Evolutionary conservation across 1,140 invertebrate genomes (phyloP), one percentile per base, ranked within the genome.

Genomic region (Lepidostoma basale): DNA sequence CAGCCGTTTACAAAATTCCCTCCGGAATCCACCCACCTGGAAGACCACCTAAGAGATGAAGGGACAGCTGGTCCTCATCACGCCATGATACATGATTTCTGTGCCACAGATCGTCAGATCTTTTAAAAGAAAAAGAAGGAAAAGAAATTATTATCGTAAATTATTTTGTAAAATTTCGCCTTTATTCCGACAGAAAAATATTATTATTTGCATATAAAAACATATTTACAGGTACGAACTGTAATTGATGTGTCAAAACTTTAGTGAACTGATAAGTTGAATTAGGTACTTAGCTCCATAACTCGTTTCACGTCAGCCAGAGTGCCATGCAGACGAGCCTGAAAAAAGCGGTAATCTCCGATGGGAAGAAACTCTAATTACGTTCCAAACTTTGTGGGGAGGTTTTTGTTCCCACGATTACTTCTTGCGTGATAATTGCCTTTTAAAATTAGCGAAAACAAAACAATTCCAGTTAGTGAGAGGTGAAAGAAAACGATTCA

Each of bases 341-440:
- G 33, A 56, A 62, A 69, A 70, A 62, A 66, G 28, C 20, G 47
- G 26, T 62, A 70, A 70, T 67, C 63, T 70, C 26, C 54, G 60
- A 67, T 62, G 66, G 62, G 23, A 70, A 70, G 64, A 67, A 70
- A 67, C 58, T 67, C 59, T 70, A 70, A 70, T 70, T 67, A 70
- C 64, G 64, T 67, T 70, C 36, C 18, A 45, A 70, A 70, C 44
- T 67, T 70, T 67, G 14, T 63, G 49, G 45, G 49, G 4, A 26
- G 33, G 58, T 39, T 62, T 70, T 67, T 62, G 40, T n/a, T 42
- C 26, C 25, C 47, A 42, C 23, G 22, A 63, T 67, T 60, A 40
- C 28, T 67, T 67, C 42, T 63, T 67, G 45, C 60, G 63, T 54
- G 36, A 65, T 63, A 67, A 70, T 67, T 70, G 66, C 47, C 64